These are phyloP conservation scores for Drosophila orosa DNA, from an alignment of 1,140 invertebrate genomes.

Conservation along the genomic window DNA sequence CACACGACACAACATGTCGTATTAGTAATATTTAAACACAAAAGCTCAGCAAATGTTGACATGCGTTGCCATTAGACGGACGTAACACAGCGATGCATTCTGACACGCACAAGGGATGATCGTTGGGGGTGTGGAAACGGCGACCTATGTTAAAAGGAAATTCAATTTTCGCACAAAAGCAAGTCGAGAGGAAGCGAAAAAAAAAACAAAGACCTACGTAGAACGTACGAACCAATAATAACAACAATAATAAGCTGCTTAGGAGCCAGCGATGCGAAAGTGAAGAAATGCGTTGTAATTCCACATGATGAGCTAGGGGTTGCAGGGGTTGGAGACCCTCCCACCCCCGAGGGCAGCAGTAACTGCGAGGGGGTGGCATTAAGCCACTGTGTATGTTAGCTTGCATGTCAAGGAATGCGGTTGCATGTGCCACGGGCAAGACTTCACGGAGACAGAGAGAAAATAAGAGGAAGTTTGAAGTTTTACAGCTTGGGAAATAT, in stretches of 20 bases:
- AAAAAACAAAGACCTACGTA: constrained; percentile 30
- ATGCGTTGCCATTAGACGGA: constrained; percentile 75
- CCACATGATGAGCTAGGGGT: constrained; percentile 29
- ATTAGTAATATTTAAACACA: constrained; percentile 83
- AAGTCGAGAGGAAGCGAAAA: constrained; percentile 26
- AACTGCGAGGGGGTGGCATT: constrained; percentile 47
- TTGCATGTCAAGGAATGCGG: constrained; percentile 51
- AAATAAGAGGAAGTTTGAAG: background rate
- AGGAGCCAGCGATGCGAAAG: constrained; percentile 77
- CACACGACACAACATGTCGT: constrained; percentile 77
- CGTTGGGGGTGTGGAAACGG: background rate
- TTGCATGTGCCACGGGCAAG: constrained; percentile 61
- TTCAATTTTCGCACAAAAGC: constrained; percentile 73
- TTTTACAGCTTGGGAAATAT: no score
- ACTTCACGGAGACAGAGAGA: background rate
- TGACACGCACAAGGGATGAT: constrained; percentile 61
- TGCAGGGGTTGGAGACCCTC: background rate
- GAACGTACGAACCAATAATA: constrained; percentile 46
- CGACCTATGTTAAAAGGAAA: constrained; percentile 44
- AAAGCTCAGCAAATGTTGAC: constrained; percentile 80
- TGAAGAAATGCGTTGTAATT: constrained; percentile 82
- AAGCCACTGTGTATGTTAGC: constrained; percentile 51
- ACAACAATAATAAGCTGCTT: constrained; percentile 80
- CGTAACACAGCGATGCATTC: constrained; percentile 62
- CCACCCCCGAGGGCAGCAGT: constrained; percentile 2